Evolutionary conservation across 2,113 vertebrate species (phyloP).

Genomic region (Podocnemis expansa): DNA sequence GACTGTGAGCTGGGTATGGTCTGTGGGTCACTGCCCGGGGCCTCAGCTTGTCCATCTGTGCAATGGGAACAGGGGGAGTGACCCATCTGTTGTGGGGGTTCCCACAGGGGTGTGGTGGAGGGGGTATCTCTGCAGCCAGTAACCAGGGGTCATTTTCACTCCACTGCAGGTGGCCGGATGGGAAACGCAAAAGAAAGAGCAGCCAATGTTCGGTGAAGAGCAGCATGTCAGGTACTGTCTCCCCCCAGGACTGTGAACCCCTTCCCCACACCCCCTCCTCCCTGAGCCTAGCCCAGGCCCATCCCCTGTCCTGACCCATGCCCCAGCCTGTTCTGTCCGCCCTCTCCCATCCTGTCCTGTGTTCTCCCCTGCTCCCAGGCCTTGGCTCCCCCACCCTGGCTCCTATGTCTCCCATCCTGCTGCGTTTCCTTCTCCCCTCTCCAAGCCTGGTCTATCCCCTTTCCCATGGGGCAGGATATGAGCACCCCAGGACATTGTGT

Average conservation of each 20-base stretch:
- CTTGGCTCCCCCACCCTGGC: no score
- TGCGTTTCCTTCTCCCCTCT: no score
- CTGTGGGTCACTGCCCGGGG: neutral
- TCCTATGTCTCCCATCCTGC: no score
- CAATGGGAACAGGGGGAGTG: neutral
- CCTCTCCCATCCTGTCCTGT: no score
- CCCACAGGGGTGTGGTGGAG: accelerated
- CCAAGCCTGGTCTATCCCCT: no score
- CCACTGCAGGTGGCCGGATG: constrained; percentile 93
- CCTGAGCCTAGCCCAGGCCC: neutral
- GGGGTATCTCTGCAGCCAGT: neutral
- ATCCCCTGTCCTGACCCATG: neutral
- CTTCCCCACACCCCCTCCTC: neutral
- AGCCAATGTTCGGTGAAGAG: constrained; percentile 98
- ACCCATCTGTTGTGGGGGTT: neutral
- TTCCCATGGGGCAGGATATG: no score
- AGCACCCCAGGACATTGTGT: accelerated
- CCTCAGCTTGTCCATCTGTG: neutral
- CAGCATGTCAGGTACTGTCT: constrained; percentile 93
- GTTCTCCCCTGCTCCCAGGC: no score
- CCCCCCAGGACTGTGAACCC: neutral
- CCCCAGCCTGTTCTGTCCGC: accelerated
- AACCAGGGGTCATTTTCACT: neutral
- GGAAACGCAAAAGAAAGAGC: constrained; percentile 98
- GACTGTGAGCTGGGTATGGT: neutral